phyloP scores from a whole-genome alignment of 2,113 vertebrate genomes.

The Erinaceus europaeus region DNA sequence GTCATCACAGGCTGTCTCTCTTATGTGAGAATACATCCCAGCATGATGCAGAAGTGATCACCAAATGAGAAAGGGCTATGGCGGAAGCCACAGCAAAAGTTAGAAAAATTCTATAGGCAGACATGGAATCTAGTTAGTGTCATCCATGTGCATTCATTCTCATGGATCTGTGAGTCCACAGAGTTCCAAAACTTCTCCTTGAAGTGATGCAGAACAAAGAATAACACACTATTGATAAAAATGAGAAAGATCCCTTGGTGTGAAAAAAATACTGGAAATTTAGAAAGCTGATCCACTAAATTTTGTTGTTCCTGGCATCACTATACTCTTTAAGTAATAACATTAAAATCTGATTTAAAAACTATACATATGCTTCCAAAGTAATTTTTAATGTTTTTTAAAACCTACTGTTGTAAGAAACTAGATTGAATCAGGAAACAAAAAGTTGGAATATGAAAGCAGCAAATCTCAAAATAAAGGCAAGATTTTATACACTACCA shows the following conservation, averaged over 20 bases:
- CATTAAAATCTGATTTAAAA: conserved; percentile 32
- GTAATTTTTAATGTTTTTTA: background rate
- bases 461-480: background rate
- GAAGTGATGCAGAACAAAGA: background rate
- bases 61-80: background rate
- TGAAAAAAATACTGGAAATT: background rate
- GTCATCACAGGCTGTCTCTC: background rate
- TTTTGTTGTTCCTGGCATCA: background rate
- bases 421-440: background rate
- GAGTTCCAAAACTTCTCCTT: background rate
- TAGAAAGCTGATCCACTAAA: too few relatives aligned
- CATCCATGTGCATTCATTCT: background rate
- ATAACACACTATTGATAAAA: background rate
- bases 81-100: background rate
- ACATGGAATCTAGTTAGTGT: background rate
- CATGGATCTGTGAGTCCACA: background rate
- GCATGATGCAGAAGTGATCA: background rate
- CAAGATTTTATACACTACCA: background rate
- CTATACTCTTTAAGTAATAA: background rate
- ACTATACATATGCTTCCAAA: background rate
- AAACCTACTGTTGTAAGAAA: background rate
- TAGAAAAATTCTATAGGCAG: background rate
- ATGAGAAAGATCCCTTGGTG: background rate
- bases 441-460: background rate
- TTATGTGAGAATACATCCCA: background rate